Evolutionary conservation across 2,888 invertebrate species (phyloP), one percentile per base, ranked within the genome.

Genomic region (Heliconius ismenius): DNA sequence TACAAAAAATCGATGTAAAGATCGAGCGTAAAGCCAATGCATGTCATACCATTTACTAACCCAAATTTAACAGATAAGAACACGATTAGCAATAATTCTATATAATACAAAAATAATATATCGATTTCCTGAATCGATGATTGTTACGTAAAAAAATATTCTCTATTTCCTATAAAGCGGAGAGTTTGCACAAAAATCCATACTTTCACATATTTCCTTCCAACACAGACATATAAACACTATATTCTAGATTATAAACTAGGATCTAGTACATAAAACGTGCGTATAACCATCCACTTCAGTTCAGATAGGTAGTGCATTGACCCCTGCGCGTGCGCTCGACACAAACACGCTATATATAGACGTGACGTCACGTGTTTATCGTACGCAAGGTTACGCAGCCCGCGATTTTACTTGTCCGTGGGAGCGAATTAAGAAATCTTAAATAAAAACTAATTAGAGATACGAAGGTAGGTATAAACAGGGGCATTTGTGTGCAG

Each of bases 351-450:
- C 84, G 89, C 82, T 92, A 92, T 89, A 92, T 89, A 92, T 92
- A 90, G 88, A 84, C 77, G 86, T 92, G 92, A 92, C 92, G 93
- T 93, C 92, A 93, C 89, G 88, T 93, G 93, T 93, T 93, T 92
- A 92, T 88, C 87, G 90, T 90, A 91, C 90, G 91, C 93, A 93
- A 93, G 93, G 93, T 92, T 93, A 92, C 92, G 90, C 86, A 84
- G 69, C 74, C 79, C 68, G 77, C 58, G 72, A 72, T 72, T 74
- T 76, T 72, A 62, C 64, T 60, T 67, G 39, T 63, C 73, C 73
- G 73, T 73, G 63, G 62, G 63, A 73, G 43, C 72, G 72, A 43
- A 26, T 63, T 43, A 39, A 28, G 63, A 73, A 60, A 73, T 73
- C 39, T 24, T 73, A 26, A 73, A 63, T 26, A 26, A 43, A 62